Conservation (phyloP, 2,113 vertebrate species). For the Chloebia gouldiae region DNA sequence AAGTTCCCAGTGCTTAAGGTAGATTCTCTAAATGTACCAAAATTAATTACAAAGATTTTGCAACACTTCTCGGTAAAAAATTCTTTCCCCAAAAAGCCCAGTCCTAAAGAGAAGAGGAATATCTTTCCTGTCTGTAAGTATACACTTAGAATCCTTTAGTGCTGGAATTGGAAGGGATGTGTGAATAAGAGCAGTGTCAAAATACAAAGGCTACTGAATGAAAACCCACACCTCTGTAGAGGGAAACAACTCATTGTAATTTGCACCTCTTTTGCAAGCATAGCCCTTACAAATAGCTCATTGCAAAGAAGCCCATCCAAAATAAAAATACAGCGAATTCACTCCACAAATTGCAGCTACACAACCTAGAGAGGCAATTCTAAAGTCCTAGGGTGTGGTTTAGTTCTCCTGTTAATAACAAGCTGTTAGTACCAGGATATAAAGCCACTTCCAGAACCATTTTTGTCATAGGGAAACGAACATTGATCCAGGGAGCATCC, state of each 20-base stretch:
- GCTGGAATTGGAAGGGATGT: constrained; percentile 85
- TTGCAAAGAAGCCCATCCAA: background rate
- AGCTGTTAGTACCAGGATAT: background rate
- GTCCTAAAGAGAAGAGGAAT: background rate
- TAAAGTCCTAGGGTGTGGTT: background rate
- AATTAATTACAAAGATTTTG: background rate
- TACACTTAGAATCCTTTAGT: constrained; percentile 56
- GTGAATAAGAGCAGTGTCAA: constrained; percentile 80
- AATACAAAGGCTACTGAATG: constrained; percentile 69
- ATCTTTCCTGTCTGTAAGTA: background rate
- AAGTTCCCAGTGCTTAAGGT: background rate
- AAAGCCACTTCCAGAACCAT: background rate
- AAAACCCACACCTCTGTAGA: constrained; percentile 70
- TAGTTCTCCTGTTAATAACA: background rate
- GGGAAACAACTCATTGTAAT: constrained; percentile 73
- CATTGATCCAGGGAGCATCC: background rate
- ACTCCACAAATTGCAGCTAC: background rate
- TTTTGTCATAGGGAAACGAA: background rate
- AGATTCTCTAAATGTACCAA: background rate
- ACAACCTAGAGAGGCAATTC: background rate
- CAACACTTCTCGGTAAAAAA: background rate
- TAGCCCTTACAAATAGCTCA: constrained; percentile 62
- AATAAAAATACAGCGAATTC: background rate
- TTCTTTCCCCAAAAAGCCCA: background rate
- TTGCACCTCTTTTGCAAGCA: constrained; percentile 84